Conservation (phyloP, 2,888 invertebrate species). For the Tanaodytes sp. region DNA sequence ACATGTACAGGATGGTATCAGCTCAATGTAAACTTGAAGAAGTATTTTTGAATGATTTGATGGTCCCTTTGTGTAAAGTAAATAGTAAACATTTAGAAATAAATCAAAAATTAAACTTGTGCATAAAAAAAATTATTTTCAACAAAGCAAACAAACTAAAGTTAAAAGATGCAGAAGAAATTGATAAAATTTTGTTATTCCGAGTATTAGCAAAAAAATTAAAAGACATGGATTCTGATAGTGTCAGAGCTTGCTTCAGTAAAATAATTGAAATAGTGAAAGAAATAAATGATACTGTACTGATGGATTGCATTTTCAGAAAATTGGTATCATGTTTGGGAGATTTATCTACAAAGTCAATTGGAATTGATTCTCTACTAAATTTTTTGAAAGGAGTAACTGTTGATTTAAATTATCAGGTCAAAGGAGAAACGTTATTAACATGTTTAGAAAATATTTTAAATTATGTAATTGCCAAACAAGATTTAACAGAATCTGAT, state of each 20-base stretch:
- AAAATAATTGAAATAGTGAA: conserved; percentile 38
- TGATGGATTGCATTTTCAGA: conserved; percentile 62
- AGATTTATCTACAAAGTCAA: conserved; percentile 38
- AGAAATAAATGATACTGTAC: conserved; percentile 35
- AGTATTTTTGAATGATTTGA: conserved; percentile 59
- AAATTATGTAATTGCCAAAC: conserved; percentile 54
- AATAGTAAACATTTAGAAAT: conserved; percentile 7
- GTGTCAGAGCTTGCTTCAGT: conserved; percentile 54
- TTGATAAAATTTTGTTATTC: conserved; percentile 49
- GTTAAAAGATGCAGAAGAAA: conserved; percentile 37
- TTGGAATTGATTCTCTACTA: conserved; percentile 55
- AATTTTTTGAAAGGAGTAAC: conserved; percentile 57
- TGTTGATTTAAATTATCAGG: conserved; percentile 63
- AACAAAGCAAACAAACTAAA: conserved; percentile 44
- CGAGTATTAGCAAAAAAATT: conserved; percentile 43
- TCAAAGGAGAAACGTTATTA: conserved; percentile 58
- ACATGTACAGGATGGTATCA: conserved; percentile 8
- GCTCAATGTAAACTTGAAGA: conserved; percentile 53
- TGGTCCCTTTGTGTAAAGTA: conserved; percentile 60
- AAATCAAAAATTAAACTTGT: conserved; percentile 6
- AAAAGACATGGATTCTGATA: neutral
- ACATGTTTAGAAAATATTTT: conserved; percentile 60
- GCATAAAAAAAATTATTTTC: conserved; percentile 62
- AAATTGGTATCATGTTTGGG: conserved; percentile 56
- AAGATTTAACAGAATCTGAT: conserved; percentile 52